Evolutionary conservation across 2,888 invertebrate species (phyloP), one percentile per base, ranked within the genome.

Genomic region (Diplazon laetatorius): DNA sequence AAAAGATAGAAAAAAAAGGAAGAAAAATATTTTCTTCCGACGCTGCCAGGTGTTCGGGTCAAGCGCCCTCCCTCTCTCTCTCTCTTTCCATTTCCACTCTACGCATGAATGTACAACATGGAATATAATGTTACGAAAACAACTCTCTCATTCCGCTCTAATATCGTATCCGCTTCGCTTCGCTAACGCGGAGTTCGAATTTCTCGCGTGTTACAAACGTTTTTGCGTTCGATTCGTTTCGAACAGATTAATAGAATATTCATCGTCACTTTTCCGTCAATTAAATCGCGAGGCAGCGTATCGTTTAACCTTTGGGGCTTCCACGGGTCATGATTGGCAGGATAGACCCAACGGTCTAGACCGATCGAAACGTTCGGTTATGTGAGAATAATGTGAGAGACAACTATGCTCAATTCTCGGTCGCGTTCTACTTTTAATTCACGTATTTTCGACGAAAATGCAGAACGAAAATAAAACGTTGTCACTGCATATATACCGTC

Each of bases 71-170:
- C n/a, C n/a, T n/a, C n/a, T n/a, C n/a, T n/a, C n/a, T n/a, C n/a
- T n/a, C n/a, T n/a, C n/a, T n/a, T n/a, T n/a, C n/a, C n/a, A n/a
- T n/a, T n/a, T n/a, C n/a, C n/a, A n/a, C n/a, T n/a, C n/a, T n/a
- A n/a, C n/a, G n/a, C n/a, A n/a, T 6, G n/a, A 5, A 14, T 5
- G 25, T 22, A 14, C 16, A 14, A 18, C 16, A 2, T 18, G 1
- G 52, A 52, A 52, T 52, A 52, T 52, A 25, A 52, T 52, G 25
- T 52, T 52, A 52, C 25, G 22, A 52, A 52, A 52, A 52, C 25
- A 52, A 6, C n/a, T n/a, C 52, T 52, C 12, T 52, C 6, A 52
- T 6, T n/a, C 52, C 5, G 14, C 14, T n/a, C n/a, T 52, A 25
- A 52, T 52, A 25, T 52, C 14, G 52, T n/a, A 25, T 25, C 25